These are phyloP conservation scores for Phaedon cochleariae DNA, from an alignment of 2,888 invertebrate genomes.

Conservation along the genomic window DNA sequence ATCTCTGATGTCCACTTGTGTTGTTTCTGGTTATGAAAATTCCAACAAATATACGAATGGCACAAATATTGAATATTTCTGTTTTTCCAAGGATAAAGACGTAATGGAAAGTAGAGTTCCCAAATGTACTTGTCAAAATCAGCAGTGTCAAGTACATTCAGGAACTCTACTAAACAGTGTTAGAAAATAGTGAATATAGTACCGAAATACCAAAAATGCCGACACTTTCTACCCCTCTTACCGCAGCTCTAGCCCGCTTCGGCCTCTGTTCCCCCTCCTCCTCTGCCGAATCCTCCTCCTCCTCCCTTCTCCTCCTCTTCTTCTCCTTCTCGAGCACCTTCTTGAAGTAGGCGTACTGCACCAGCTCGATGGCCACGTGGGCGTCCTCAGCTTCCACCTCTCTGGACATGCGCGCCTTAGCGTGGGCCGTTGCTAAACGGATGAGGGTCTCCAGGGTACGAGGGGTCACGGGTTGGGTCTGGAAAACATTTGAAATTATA, in stretches of 20 bases:
- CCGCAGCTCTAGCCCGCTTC: slow-evolving; percentile 63
- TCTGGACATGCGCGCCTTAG: slow-evolving; percentile 91
- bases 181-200: no score
- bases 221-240: slow-evolving; percentile 42
- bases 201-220: no score
- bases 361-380: slow-evolving; percentile 88
- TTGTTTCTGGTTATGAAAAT: no score
- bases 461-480: slow-evolving; percentile 98
- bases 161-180: no score
- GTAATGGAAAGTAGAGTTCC: no score
- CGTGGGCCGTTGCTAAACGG: slow-evolving; percentile 96
- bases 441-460: slow-evolving; percentile 97
- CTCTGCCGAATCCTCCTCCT: slow-evolving; percentile 62
- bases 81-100: no score
- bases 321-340: slow-evolving; percentile 86
- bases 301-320: slow-evolving; percentile 67
- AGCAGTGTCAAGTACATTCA: no score
- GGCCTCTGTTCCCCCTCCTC: slow-evolving; percentile 56
- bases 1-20: no score
- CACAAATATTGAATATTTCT: no score
- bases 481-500: slow-evolving; percentile 29
- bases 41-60: no score
- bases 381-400: slow-evolving; percentile 88
- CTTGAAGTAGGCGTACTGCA: slow-evolving; percentile 96
- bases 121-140: no score